These are phyloP conservation scores for Fabriciana adippe DNA, from an alignment of 2,888 invertebrate genomes.

Conservation along the genomic window DNA sequence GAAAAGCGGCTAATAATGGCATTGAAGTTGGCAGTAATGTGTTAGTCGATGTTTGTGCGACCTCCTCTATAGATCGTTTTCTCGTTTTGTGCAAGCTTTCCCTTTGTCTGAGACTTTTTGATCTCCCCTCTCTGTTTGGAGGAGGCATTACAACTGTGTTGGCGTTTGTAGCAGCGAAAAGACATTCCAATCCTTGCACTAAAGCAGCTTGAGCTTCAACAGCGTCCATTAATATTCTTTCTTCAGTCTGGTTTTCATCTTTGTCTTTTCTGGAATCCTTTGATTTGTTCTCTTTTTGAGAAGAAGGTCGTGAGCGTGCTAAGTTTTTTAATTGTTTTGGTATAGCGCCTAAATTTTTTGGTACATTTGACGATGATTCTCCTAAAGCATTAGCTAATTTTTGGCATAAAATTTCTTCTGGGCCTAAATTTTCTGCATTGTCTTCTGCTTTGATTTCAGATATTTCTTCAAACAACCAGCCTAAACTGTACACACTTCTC, in stretches of 20 bases:
- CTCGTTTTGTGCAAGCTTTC: slow-evolving; percentile 71
- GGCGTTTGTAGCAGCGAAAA: slow-evolving; percentile 75
- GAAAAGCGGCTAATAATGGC: slow-evolving; percentile 84
- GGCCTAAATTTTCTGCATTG: slow-evolving; percentile 54
- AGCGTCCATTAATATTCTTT: slow-evolving; percentile 70
- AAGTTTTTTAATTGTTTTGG: slow-evolving; percentile 85
- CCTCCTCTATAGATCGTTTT: slow-evolving; percentile 82
- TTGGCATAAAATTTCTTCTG: slow-evolving; percentile 60
- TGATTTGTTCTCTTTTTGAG: slow-evolving; percentile 81
- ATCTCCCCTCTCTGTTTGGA: slow-evolving; percentile 67
- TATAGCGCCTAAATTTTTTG: slow-evolving; percentile 87
- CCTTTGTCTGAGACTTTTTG: slow-evolving; percentile 66
- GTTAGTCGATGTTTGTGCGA: slow-evolving; percentile 85
- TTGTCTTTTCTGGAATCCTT: slow-evolving; percentile 74
- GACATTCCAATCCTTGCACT: slow-evolving; percentile 80
- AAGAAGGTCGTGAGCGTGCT: slow-evolving; percentile 80
- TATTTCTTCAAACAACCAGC: slow-evolving; percentile 76
- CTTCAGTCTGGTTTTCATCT: slow-evolving; percentile 72
- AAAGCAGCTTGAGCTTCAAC: slow-evolving; percentile 81
- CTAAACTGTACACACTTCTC: slow-evolving; percentile 72
- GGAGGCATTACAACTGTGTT: slow-evolving; percentile 78
- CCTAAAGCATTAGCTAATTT: slow-evolving; percentile 67
- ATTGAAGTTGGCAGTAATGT: slow-evolving; percentile 84
- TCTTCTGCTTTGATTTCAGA: slow-evolving; percentile 48
- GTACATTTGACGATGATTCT: slow-evolving; percentile 74